These are phyloP conservation scores for Proteles cristata DNA, from an alignment of 2,113 vertebrate genomes.

Conservation along the genomic window DNA sequence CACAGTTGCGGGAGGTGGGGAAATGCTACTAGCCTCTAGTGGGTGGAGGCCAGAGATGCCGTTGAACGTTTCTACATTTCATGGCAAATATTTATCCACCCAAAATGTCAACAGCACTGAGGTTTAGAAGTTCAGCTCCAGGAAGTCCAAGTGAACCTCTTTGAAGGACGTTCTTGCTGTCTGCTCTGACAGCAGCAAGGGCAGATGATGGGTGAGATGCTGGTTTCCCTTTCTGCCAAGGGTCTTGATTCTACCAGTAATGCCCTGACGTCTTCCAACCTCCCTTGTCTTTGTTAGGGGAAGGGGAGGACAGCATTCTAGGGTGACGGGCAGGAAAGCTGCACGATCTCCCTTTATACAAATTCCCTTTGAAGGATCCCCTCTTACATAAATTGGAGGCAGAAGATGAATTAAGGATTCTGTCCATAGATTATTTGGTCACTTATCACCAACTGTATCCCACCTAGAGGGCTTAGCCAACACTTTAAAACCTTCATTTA, in stretches of 20 bases:
- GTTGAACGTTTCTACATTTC: background rate
- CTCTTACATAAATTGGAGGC: background rate
- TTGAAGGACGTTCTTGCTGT: background rate
- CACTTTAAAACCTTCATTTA: background rate
- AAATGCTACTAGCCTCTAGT: background rate
- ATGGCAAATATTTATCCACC: background rate
- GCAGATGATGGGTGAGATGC: background rate
- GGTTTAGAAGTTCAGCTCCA: background rate
- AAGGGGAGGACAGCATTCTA: background rate
- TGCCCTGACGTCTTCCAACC: background rate
- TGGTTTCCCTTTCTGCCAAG: background rate
- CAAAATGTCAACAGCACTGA: background rate
- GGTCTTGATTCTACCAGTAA: background rate
- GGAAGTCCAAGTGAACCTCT: background rate
- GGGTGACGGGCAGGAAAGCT: background rate
- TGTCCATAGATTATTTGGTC: background rate
- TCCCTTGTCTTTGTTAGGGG: background rate
- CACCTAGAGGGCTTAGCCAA: background rate
- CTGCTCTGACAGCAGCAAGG: background rate
- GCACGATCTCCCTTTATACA: background rate
- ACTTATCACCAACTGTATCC: background rate
- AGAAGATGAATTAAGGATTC: background rate
- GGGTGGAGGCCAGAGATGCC: background rate
- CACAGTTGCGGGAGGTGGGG: background rate
- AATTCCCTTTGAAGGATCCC: background rate